A percentile compares a stretch with the other conserved stretches of the same genome.
Evolutionary conservation across 1,140 invertebrate species (phyloP).

Genomic region (Manduca sexta): DNA sequence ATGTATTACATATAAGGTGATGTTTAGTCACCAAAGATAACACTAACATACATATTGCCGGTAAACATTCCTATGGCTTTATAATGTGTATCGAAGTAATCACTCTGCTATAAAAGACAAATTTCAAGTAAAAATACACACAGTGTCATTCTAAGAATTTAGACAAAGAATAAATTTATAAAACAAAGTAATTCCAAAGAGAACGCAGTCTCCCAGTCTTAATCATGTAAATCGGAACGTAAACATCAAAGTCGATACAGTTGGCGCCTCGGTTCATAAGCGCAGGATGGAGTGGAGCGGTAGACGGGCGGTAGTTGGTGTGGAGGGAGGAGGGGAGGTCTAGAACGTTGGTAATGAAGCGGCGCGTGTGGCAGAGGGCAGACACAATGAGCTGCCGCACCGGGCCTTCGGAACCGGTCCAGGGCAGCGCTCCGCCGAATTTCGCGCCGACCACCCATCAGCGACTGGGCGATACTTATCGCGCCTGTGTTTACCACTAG

Average conservation of each 20-base stretch:
- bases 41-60: no score
- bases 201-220: neutral
- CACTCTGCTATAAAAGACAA: no score
- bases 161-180: neutral
- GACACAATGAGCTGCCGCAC: slow-evolving; percentile 52
- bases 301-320: no score
- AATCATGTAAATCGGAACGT: slow-evolving; percentile 11
- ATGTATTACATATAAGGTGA: no score
- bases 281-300: slow-evolving; percentile 4
- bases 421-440: slow-evolving; percentile 58
- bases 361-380: slow-evolving; percentile 45
- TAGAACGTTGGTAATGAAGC: slow-evolving; percentile 43
- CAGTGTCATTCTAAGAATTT: neutral
- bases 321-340: slow-evolving; percentile 8
- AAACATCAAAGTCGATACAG: slow-evolving; percentile 10
- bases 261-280: slow-evolving; percentile 20
- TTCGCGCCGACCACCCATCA: slow-evolving; percentile 63
- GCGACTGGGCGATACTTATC: slow-evolving; percentile 51
- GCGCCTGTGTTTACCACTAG: slow-evolving; percentile 59
- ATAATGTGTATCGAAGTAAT: no score
- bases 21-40: no score
- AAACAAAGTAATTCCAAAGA: neutral
- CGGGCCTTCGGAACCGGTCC: slow-evolving; percentile 58
- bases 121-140: neutral
- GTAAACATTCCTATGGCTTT: no score